phyloP scores from a whole-genome alignment of 92 coral and sea anemone species.

The Virgularia gustaviana region DNA sequence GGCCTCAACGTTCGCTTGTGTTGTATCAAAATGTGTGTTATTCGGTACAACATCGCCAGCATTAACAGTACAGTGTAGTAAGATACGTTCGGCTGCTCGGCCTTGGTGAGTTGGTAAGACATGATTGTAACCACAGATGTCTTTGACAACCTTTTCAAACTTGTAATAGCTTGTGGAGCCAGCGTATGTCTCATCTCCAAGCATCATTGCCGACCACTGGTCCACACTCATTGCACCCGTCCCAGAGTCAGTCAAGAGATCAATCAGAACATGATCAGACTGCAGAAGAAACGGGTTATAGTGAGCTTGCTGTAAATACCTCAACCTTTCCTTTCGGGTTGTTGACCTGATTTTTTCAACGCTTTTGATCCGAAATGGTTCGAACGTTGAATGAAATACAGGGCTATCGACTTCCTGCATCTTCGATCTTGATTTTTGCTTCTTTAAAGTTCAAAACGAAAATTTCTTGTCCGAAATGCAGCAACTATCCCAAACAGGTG shows the following conservation, averaged over 20 bases:
- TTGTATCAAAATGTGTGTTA: conserved; percentile 71
- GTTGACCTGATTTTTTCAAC: conserved; percentile 57
- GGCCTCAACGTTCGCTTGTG: conserved; percentile 61
- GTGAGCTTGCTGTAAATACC: conserved; percentile 52
- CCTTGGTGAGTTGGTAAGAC: conserved; percentile 83
- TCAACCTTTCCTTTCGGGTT: conserved; percentile 59
- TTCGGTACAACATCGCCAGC: conserved; percentile 66
- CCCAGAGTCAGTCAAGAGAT: conserved; percentile 67
- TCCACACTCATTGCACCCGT: conserved; percentile 75
- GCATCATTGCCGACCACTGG: conserved; percentile 75
- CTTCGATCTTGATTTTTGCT: no score
- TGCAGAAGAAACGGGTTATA: conserved; percentile 60
- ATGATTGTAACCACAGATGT: conserved; percentile 70
- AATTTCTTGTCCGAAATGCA: no score
- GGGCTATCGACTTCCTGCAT: no score
- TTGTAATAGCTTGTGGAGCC: conserved; percentile 67
- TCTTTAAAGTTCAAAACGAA: no score
- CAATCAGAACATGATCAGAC: conserved; percentile 59
- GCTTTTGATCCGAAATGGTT: conserved; percentile 52
- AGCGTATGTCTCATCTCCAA: conserved; percentile 67
- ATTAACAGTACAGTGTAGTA: conserved; percentile 39
- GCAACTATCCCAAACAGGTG: no score
- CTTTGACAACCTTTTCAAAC: conserved; percentile 67
- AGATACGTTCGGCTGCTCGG: conserved; percentile 76
- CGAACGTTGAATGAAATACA: no score